These are phyloP conservation scores for Scaptomyza hsui DNA, from an alignment of 1,140 invertebrate species.

Conservation along the genomic window DNA sequence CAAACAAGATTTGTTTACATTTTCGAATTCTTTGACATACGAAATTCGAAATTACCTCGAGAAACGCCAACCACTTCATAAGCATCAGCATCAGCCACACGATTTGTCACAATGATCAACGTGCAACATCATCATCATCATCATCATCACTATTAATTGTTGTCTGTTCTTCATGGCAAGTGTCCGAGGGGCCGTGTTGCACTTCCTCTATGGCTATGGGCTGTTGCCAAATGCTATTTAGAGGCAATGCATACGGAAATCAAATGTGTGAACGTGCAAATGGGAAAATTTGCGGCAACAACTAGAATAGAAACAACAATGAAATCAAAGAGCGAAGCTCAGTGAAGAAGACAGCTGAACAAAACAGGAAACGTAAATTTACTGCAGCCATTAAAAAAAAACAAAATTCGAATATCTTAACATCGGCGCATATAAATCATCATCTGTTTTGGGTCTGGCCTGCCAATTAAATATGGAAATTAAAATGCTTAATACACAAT, in stretches of 20 bases:
- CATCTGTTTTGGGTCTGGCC: conserved; percentile 29
- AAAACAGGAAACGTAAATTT: conserved; percentile 73
- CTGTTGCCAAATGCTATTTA: conserved; percentile 76
- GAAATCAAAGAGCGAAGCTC: conserved; percentile 33
- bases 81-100: neutral
- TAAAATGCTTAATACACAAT: conserved; percentile 28
- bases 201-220: conserved; percentile 77
- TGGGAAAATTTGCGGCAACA: conserved; percentile 33
- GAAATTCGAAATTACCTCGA: conserved; percentile 71
- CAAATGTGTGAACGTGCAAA: conserved; percentile 42
- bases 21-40: conserved; percentile 49
- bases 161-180: conserved; percentile 60
- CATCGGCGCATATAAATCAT: conserved; percentile 36
- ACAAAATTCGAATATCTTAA: conserved; percentile 3
- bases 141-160: conserved; percentile 27
- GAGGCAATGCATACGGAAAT: conserved; percentile 74
- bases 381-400: conserved; percentile 42
- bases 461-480: conserved; percentile 79
- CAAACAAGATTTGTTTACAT: conserved; percentile 52
- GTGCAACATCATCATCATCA: conserved; percentile 45
- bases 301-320: conserved; percentile 17
- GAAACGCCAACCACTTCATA: conserved; percentile 41
- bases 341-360: conserved; percentile 23
- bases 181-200: conserved; percentile 52
- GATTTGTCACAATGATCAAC: conserved; percentile 19